Base-by-base conservation (phyloP, 2,888 invertebrate genomes). In the Spisula subtruncata region DNA sequence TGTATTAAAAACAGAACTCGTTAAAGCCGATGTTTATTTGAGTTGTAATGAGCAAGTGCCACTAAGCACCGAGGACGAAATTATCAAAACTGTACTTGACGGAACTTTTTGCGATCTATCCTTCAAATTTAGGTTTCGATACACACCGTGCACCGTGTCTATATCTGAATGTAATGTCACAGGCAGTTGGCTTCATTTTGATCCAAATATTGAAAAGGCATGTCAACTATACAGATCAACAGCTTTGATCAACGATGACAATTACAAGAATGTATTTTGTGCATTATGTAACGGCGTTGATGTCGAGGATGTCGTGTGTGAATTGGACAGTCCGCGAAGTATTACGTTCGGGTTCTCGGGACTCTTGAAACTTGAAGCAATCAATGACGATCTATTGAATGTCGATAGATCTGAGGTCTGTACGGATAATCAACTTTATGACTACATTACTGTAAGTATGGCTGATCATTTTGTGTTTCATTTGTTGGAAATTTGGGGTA, bases 131-230 rank as follows among this genome's bases (percentile, higher is more conserved):
- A 0, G 8, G 0, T 20, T 29, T n/a, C 48, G 29, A 14, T 51
- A 16, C 12, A 16, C 5, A 51, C 12, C 51, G 14, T 51, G 51
- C 16, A 51, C 51, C 14, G 51, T 51, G 51, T 51, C 51, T 51
- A 85, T 80, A n/a, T 35, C 80, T 20, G 29, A 35, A 16, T 85
- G 85, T 54, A 85, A 85, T 75, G 32, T 85, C 10, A 85, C 85
- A 8, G 85, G 80, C 35, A n/a, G 12, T 1, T 85, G 85, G 85
- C 16, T 12, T 54, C 20, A 54, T n/a, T 85, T 79, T 41, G 80
- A 85, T 29, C 4, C 29, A 2, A n/a, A 56, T 4, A 6, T 80
- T 0, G 80, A 54, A 41, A n/a, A 20, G 20, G 54, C 85, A 79
- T 85, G 85, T 20, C 20, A 35, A 16, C 10, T 51, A 20, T 85